A percentile compares a stretch with the other conserved stretches of the same genome.
phyloP scores from a whole-genome alignment of 2,797 vertebrate species.

The Serranus cabrilla region DNA sequence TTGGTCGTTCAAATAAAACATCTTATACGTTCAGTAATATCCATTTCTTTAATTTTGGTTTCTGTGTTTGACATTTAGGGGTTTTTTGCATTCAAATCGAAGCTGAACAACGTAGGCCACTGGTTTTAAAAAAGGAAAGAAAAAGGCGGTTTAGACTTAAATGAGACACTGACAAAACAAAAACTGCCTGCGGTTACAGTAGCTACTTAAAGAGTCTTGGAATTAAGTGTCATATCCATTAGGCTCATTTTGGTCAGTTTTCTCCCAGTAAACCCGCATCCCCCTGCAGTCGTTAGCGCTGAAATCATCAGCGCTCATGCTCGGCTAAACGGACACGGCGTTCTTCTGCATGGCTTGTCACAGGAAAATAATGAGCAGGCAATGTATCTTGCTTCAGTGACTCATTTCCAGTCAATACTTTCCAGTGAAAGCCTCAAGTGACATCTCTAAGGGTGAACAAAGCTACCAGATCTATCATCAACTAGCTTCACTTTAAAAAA shows the following conservation, averaged over 20 bases:
- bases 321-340: conserved; percentile 44
- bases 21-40: conserved; percentile 47
- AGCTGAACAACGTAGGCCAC: conserved; percentile 71
- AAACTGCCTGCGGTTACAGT: conserved; percentile 47
- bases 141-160: conserved; percentile 43
- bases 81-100: conserved; percentile 76
- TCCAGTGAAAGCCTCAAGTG: conserved; percentile 50
- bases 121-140: conserved; percentile 51
- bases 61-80: conserved; percentile 75
- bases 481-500: conserved; percentile 49
- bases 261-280: conserved; percentile 19
- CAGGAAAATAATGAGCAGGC: conserved; percentile 52
- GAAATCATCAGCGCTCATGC: conserved; percentile 34
- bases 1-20: conserved; percentile 12
- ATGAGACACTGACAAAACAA: conserved; percentile 57
- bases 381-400: conserved; percentile 52
- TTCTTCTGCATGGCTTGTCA: conserved; percentile 46
- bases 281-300: conserved; percentile 19
- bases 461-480: conserved; percentile 57
- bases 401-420: conserved; percentile 49
- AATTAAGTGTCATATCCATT: conserved; percentile 41
- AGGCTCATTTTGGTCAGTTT: conserved; percentile 57
- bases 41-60: conserved; percentile 79
- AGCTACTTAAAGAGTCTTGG: conserved; percentile 53
- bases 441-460: conserved; percentile 57